Conservation (phyloP, 2,888 invertebrate genomes). For the Philonicus albiceps region DNA sequence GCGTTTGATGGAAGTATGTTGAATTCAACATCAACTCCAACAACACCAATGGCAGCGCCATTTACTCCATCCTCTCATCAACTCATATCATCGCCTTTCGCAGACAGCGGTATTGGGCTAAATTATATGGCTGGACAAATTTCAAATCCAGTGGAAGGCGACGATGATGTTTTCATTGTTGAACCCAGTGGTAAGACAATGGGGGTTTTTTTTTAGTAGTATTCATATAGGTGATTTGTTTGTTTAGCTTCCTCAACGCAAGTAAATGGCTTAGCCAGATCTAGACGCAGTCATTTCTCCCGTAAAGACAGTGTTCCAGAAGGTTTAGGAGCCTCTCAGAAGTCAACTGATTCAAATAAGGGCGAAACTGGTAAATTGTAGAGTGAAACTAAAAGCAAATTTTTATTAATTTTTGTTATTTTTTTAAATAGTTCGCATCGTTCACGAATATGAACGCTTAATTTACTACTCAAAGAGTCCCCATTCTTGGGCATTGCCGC, state of each 20-base stretch:
- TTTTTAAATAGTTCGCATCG: conserved; percentile 56
- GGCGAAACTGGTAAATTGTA: conserved; percentile 44
- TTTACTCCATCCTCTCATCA: conserved; percentile 51
- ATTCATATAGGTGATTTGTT: background rate
- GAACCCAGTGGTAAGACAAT: conserved; percentile 49
- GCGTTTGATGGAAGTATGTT: conserved; percentile 62
- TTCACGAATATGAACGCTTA: conserved; percentile 61
- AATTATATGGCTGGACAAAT: conserved; percentile 58
- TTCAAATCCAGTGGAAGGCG: conserved; percentile 55
- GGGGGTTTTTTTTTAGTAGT: background rate
- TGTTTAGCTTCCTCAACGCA: conserved; percentile 38
- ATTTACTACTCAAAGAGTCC: conserved; percentile 62
- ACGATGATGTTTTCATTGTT: conserved; percentile 61
- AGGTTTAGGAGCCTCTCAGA: conserved; percentile 50
- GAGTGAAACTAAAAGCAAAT: background rate
- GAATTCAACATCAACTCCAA: conserved; percentile 59
- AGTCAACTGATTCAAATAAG: conserved; percentile 39
- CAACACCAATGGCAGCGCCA: conserved; percentile 55
- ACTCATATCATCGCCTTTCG: conserved; percentile 54
- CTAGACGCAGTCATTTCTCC: conserved; percentile 63
- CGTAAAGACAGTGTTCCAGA: conserved; percentile 63
- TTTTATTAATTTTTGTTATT: background rate
- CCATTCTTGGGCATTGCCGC: conserved; percentile 61
- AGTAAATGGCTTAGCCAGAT: conserved; percentile 60
- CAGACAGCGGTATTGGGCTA: conserved; percentile 62